Evolutionary conservation across 1,140 invertebrate species (phyloP).

Genomic region (Battus philenor): DNA sequence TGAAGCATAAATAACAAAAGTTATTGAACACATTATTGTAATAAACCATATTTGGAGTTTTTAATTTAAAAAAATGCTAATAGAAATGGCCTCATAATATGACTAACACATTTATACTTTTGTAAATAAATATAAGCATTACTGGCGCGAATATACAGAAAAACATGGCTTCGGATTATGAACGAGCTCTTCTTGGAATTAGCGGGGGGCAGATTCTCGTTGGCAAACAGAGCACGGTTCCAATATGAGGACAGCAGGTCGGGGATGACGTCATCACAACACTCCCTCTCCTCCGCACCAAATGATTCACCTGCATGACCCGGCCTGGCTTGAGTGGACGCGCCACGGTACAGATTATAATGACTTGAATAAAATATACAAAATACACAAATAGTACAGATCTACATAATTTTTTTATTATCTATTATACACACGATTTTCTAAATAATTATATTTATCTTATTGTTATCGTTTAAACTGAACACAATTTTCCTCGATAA

Average conservation of each 20-base stretch:
- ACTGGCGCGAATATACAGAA: slow-evolving; percentile 1
- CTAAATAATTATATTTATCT: too few relatives aligned
- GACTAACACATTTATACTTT: too few relatives aligned
- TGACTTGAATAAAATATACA: background rate
- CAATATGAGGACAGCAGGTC: slow-evolving; percentile 24
- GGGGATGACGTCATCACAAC: slow-evolving; percentile 39
- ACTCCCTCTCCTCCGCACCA: slow-evolving; percentile 10
- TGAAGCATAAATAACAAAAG: too few relatives aligned
- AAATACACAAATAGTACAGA: background rate
- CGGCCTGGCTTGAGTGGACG: slow-evolving; percentile 10
- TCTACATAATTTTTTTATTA: too few relatives aligned
- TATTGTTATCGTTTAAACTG: too few relatives aligned
- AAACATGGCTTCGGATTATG: slow-evolving; percentile 19
- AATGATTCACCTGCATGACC: slow-evolving; percentile 29
- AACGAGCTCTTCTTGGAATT: slow-evolving; percentile 42
- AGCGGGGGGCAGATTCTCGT: slow-evolving; percentile 21
- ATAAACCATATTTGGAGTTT: too few relatives aligned
- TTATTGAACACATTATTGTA: too few relatives aligned
- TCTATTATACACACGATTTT: too few relatives aligned
- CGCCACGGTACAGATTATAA: slow-evolving; percentile 19
- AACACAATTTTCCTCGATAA: too few relatives aligned
- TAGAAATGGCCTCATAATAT: too few relatives aligned
- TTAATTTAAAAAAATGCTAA: too few relatives aligned
- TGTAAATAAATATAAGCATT: too few relatives aligned
- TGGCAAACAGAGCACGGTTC: slow-evolving; percentile 27